Evolutionary conservation across 2,113 vertebrate genomes (phyloP).

Genomic region (Oncorhynchus gorbuscha): DNA sequence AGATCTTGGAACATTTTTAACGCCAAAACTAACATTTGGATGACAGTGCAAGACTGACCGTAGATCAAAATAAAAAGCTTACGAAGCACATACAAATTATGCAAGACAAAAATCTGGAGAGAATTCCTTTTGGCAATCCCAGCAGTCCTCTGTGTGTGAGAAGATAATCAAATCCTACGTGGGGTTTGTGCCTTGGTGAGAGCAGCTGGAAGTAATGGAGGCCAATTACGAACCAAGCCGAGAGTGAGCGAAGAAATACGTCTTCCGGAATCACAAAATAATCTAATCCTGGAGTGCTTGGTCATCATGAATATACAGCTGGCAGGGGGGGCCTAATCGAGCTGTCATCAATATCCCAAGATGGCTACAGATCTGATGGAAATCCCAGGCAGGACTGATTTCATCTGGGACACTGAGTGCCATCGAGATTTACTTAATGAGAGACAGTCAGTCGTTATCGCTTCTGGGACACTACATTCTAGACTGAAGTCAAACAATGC

Average conservation of each 20-base stretch:
- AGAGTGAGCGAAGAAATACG: not conserved
- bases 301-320: conserved; percentile 34
- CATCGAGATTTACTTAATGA: too few relatives aligned
- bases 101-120: not conserved
- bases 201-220: conserved; percentile 24
- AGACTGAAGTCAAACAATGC: too few relatives aligned
- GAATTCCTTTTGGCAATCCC: not conserved
- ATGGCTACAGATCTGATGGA: conserved; percentile 9
- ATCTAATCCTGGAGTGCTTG: not conserved
- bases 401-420: not conserved
- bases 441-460: too few relatives aligned
- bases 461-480: too few relatives aligned
- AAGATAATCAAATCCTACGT: not conserved
- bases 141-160: not conserved
- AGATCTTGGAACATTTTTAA: not conserved
- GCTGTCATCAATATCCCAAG: not conserved
- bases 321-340: not conserved
- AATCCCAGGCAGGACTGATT: not conserved
- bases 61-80: not conserved
- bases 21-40: not conserved
- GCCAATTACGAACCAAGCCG: not conserved
- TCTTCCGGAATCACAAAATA: not conserved
- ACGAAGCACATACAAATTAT: too few relatives aligned
- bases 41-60: not conserved
- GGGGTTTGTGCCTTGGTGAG: not conserved